Evolutionary conservation across 2,113 vertebrate genomes (phyloP).

Genomic region (Zosterops lateralis): DNA sequence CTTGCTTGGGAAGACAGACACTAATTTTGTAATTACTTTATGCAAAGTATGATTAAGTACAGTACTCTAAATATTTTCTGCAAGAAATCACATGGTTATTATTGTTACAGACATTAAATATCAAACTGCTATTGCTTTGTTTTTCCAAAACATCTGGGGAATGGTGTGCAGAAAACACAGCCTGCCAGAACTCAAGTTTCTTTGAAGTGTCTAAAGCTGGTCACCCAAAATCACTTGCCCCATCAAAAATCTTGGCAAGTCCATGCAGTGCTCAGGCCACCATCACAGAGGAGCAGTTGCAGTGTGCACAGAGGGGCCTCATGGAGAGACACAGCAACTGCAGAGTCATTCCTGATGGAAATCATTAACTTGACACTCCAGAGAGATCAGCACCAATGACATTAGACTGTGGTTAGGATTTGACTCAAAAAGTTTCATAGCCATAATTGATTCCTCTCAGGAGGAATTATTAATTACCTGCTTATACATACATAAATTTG

Average conservation of each 20-base stretch:
- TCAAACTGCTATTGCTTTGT: slow-evolving; percentile 28
- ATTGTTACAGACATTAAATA: slow-evolving; percentile 36
- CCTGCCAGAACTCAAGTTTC: slow-evolving; percentile 3
- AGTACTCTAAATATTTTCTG: slow-evolving; percentile 39
- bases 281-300: not conserved
- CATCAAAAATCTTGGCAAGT: not conserved
- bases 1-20: slow-evolving; percentile 13
- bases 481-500: not conserved
- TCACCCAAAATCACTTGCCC: not conserved
- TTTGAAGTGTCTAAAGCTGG: not conserved
- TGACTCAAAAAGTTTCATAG: not conserved
- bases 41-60: slow-evolving; percentile 41
- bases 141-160: slow-evolving; percentile 48
- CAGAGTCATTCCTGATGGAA: not conserved
- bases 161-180: slow-evolving; percentile 7
- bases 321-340: not conserved
- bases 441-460: not conserved
- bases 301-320: not conserved
- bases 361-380: not conserved
- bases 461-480: not conserved
- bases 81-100: slow-evolving; percentile 34
- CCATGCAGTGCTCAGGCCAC: not conserved
- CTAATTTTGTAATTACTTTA: slow-evolving; percentile 25
- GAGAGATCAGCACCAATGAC: not conserved
- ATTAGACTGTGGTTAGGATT: not conserved